A percentile compares a stretch with the other conserved stretches of the same genome.
These are phyloP conservation scores for Brachionus paranguensis DNA, from an alignment of 1,140 invertebrate species.

Conservation along the genomic window DNA sequence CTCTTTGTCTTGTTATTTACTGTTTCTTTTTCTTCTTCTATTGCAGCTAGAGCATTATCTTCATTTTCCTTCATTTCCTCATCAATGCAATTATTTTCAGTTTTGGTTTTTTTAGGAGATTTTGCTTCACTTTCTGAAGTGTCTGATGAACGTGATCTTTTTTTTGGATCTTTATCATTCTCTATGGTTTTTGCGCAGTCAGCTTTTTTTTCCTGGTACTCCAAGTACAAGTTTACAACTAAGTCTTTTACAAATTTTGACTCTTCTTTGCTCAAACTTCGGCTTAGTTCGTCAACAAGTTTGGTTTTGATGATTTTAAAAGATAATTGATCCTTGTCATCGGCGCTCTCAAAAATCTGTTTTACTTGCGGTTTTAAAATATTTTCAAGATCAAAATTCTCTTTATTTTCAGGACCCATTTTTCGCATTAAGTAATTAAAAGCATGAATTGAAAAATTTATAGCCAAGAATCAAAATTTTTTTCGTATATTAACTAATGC, in stretches of 20 bases:
- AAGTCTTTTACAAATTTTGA: conserved; percentile 11
- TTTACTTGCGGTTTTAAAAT: neutral
- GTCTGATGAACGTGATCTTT: neutral
- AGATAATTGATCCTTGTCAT: conserved; percentile 18
- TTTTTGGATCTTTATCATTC: neutral
- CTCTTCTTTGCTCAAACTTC: neutral
- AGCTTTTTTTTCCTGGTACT: neutral
- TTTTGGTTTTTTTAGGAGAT: neutral
- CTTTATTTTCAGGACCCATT: neutral
- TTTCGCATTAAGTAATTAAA: neutral
- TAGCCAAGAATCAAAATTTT: neutral
- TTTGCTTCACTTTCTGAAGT: neutral
- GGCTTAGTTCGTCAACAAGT: neutral
- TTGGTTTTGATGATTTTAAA: conserved; percentile 16
- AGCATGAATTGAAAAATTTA: neutral
- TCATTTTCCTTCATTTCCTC: neutral
- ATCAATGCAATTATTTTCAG: neutral
- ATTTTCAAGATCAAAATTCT: neutral
- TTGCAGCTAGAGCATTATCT: neutral
- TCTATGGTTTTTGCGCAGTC: neutral
- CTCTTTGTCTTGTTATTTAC: too few relatives aligned
- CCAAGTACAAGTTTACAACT: neutral
- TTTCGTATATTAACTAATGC: neutral
- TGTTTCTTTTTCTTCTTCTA: neutral
- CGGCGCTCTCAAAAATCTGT: neutral